Percentiles rank a stretch among this genome's conserved stretches.
Evolutionary conservation across 2,888 invertebrate genomes (phyloP).

Genomic region (Hecatera dysodea): DNA sequence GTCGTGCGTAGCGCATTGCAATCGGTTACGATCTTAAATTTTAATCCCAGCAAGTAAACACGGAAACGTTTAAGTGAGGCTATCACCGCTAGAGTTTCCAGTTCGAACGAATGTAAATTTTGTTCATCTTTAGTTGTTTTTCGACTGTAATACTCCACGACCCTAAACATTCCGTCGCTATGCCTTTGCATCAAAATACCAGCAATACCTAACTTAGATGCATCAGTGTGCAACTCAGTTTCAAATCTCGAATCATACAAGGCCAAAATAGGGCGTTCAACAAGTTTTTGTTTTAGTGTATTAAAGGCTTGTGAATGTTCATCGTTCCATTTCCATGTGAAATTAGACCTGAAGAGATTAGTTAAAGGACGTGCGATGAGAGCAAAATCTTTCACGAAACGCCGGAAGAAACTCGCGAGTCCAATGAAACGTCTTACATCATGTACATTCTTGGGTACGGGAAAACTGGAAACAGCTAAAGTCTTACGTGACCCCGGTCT

Average conservation of each 20-base stretch:
- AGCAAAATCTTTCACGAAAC: slow-evolving; percentile 1
- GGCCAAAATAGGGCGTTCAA: neutral
- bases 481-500: slow-evolving; percentile 1
- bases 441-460: neutral
- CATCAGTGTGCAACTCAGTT: neutral
- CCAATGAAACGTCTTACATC: slow-evolving; percentile 1
- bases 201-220: no score
- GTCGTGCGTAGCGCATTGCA: no score
- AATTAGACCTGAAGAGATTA: neutral
- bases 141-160: no score
- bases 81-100: no score
- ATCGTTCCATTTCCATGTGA: slow-evolving; percentile 1
- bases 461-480: neutral
- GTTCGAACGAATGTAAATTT: no score
- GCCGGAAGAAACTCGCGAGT: neutral
- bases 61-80: no score
- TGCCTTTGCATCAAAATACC: no score
- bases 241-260: neutral
- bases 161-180: no score
- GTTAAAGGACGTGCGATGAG: neutral
- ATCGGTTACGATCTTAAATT: no score
- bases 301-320: neutral
- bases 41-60: no score
- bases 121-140: no score
- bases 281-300: neutral